phyloP scores from a whole-genome alignment of 2,797 vertebrate species.

The Martes flavigula region DNA sequence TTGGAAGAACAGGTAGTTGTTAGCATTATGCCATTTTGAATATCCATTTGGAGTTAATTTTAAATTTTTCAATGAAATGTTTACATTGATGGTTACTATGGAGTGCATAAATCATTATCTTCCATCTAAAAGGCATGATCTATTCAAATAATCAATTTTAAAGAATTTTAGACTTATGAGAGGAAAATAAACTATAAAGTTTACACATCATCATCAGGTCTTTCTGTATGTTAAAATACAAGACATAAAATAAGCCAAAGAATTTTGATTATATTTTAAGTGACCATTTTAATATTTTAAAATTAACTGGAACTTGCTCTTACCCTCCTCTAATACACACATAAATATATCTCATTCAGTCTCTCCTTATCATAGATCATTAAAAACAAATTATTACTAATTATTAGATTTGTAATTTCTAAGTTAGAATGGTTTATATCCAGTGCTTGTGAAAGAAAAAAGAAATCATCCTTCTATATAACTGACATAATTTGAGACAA shows the following conservation, averaged over 20 bases:
- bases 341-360: background rate
- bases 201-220: background rate
- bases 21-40: background rate
- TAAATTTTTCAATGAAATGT: background rate
- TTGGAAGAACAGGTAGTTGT: background rate
- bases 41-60: background rate
- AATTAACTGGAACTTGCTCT: background rate
- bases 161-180: background rate
- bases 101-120: background rate
- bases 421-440: background rate
- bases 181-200: background rate
- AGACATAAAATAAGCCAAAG: background rate
- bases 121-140: background rate
- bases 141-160: background rate
- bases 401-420: background rate
- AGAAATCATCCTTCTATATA: background rate
- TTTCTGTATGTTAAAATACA: background rate
- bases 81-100: background rate
- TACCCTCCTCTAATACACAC: background rate
- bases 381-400: background rate
- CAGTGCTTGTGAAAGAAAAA: background rate
- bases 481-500: background rate
- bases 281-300: background rate
- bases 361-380: background rate
- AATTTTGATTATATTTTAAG: background rate